phyloP scores from a whole-genome alignment of 2,888 invertebrate species.

The Augochlorella aurata region DNA sequence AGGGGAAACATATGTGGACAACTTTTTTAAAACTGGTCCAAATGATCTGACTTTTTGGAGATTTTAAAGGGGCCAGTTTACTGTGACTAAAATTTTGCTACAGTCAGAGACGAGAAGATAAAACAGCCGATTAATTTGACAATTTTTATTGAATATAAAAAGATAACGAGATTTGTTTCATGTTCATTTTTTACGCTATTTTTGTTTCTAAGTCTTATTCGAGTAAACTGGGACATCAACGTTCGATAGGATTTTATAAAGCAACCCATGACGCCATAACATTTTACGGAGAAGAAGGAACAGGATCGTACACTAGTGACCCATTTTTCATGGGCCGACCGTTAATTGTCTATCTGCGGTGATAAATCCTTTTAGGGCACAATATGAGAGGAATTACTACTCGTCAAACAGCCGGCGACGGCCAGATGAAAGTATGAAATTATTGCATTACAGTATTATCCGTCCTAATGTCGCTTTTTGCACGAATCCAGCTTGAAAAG shows the following conservation, averaged over 20 bases:
- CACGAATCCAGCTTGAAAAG: slow-evolving; percentile 22
- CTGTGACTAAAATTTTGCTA: no score
- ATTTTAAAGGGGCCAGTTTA: no score
- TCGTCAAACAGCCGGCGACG: neutral
- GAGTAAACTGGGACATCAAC: no score
- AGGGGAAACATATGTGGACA: no score
- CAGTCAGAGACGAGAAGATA: no score
- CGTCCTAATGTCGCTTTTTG: slow-evolving; percentile 31
- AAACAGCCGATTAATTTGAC: no score
- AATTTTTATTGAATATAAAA: no score
- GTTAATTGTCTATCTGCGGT: neutral
- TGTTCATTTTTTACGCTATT: no score
- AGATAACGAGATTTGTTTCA: no score
- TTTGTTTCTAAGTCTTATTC: no score
- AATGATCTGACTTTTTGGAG: no score
- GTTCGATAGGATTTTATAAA: neutral
- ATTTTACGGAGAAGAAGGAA: neutral
- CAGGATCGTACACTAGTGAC: neutral
- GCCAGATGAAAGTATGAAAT: slow-evolving; percentile 23
- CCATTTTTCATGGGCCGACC: slow-evolving; percentile 6
- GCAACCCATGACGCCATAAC: neutral
- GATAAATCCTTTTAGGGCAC: slow-evolving; percentile 6
- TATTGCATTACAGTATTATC: slow-evolving; percentile 29
- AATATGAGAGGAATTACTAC: neutral
- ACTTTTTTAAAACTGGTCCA: no score